These are phyloP conservation scores for Dysidea cf. avara DNA, from an alignment of 37 sponge, comb jelly and placozoan genomes.

Conservation along the genomic window DNA sequence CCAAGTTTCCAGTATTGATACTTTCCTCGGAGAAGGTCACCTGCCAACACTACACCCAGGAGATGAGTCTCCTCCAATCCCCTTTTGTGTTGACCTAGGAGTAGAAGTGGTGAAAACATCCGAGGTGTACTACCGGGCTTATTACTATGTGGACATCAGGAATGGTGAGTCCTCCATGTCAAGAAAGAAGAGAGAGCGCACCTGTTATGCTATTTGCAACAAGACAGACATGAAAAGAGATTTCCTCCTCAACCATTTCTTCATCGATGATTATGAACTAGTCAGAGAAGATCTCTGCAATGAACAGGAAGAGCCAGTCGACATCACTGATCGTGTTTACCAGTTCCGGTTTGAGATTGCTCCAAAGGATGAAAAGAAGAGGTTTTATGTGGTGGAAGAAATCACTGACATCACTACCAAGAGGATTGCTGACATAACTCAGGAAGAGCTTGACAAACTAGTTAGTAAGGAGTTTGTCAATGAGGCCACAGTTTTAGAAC, in stretches of 20 bases:
- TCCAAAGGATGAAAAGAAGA: constrained; percentile 72
- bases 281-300: constrained; percentile 55
- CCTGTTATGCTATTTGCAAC: constrained; percentile 74
- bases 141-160: constrained; percentile 34
- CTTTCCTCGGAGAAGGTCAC: constrained; percentile 66
- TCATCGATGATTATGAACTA: constrained; percentile 81
- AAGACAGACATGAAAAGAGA: constrained; percentile 66
- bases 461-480: constrained; percentile 24
- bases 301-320: constrained; percentile 90
- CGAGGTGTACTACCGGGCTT: too few species aligned
- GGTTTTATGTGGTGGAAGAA: constrained; percentile 65
- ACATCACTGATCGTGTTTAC: constrained; percentile 87
- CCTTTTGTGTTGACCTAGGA: constrained; percentile 82
- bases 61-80: constrained; percentile 87
- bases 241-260: constrained; percentile 87
- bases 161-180: constrained; percentile 38
- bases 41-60: constrained; percentile 78
- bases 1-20: constrained; percentile 44
- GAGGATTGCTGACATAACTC: constrained; percentile 10
- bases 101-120: constrained; percentile 61
- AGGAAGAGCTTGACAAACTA: constrained; percentile 25
- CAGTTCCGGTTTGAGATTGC: constrained; percentile 82
- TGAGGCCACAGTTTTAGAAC: constrained; percentile 1
- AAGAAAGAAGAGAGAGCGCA: constrained; percentile 47
- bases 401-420: constrained; percentile 30